phyloP scores from a whole-genome alignment of 2,797 vertebrate species.

The Leontocebus nigricollis region DNA sequence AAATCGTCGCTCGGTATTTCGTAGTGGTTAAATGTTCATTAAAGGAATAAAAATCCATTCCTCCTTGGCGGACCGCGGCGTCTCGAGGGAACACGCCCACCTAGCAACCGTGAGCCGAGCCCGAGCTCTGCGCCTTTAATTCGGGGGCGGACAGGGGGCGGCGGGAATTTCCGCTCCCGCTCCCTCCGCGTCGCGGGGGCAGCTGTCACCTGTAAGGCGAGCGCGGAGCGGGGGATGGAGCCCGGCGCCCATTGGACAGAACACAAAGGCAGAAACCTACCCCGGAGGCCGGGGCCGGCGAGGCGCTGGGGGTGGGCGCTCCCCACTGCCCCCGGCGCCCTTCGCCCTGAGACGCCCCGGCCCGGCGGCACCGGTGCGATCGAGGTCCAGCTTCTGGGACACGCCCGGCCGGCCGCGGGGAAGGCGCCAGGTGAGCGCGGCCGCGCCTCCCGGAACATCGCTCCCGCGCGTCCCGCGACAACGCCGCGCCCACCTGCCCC shows the following conservation, averaged over 20 bases:
- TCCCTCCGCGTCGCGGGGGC: not conserved
- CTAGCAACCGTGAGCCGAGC: constrained; percentile 60
- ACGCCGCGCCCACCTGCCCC: not conserved
- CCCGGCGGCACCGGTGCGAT: not conserved
- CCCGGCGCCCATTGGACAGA: constrained; percentile 42
- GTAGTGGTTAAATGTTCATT: not conserved
- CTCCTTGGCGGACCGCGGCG: not conserved
- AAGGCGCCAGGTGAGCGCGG: constrained; percentile 37
- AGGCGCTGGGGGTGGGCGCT: not conserved
- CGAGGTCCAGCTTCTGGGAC: not conserved
- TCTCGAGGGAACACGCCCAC: constrained; percentile 57
- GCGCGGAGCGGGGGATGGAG: constrained; percentile 56
- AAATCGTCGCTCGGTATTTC: not conserved
- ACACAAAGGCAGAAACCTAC: not conserved
- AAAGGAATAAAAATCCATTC: not conserved
- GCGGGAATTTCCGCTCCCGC: constrained; percentile 28
- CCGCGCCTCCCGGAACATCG: not conserved
- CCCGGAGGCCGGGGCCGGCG: not conserved
- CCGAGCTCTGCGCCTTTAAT: constrained; percentile 65
- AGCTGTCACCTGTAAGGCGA: constrained; percentile 67
- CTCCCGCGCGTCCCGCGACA: not conserved
- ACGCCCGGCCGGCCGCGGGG: not conserved
- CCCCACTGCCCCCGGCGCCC: not conserved
- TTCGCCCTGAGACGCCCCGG: not conserved
- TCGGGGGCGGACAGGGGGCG: not conserved